Base-by-base conservation (phyloP, 2,113 vertebrate genomes). In the Electrona antarctica region DNA sequence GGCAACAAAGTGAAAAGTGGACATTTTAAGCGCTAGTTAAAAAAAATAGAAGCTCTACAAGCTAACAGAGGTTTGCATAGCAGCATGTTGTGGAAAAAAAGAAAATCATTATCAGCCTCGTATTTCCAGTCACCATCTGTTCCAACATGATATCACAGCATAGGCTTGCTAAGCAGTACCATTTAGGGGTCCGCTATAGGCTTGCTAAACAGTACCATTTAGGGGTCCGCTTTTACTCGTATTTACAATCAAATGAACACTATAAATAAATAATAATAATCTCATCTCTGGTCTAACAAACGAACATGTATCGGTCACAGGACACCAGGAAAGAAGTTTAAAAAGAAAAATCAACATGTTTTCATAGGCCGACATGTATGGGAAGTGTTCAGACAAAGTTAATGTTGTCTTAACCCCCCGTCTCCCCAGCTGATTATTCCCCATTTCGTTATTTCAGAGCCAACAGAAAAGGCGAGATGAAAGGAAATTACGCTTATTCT, bases 61-160 rank as follows among this genome's bases (percentile, higher is more conserved):
- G n/a, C 21, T 21, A 21, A 21, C 21, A 21, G 21, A 21, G 21
- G 21, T 21, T 21, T 21, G 21, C 2, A 21, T 21, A 1, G 21
- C 21, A 21, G 21, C 21, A 21, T 21, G 21, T 2, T 21, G 21
- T 21, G 21, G 21, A 21, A 21, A 21, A 21, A 21, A 21, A 2
- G 21, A 21, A 21, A 21, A 21, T 21, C 21, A 21, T 88, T 88
- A 88, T 90, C 88, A 87, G 85, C 67, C 28, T 13, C 14, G 73
- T 63, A 61, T 74, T 85, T 84, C 85, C 80, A 84, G 80, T 61
- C 74, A 48, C 81, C 88, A 83, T 82, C 90, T 91, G 89, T 85
- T 33, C 15, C 12, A 56, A 78, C 80, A 21, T 88, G 90, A 91
- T 91, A 90, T 70, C 74, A 15, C 60, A 12, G 66, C 2, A 15